Percentiles rank a stretch among this genome's conserved stretches.
Evolutionary conservation across 2,888 invertebrate genomes (phyloP).

Genomic region (Nomada hirtipes): DNA sequence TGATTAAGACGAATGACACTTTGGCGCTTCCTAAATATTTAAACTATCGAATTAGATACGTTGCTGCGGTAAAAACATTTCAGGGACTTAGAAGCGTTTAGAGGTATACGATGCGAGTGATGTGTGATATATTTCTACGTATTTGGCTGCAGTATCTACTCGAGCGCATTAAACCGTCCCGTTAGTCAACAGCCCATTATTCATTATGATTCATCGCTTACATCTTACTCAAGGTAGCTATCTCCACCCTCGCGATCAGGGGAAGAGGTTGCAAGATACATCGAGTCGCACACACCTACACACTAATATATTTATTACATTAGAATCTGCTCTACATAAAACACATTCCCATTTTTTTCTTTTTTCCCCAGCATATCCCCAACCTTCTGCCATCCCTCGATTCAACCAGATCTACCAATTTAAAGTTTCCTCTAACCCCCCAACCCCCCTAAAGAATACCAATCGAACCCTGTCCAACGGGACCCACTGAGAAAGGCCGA

Average conservation of each 20-base stretch:
- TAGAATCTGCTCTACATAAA: background rate
- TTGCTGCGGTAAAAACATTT: no score
- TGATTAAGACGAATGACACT: background rate
- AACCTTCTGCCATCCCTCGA: background rate
- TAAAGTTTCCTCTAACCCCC: conserved; percentile 9
- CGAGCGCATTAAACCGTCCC: background rate
- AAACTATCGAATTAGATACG: no score
- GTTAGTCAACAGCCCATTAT: background rate
- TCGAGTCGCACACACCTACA: background rate
- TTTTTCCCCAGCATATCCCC: background rate
- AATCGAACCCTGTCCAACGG: conserved; percentile 35
- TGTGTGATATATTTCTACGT: no score
- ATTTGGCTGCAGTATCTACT: no score
- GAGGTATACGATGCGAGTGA: no score
- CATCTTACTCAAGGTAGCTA: background rate
- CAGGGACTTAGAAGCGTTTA: no score
- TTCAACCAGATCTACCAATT: background rate
- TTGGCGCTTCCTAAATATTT: background rate
- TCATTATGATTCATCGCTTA: conserved; percentile 6
- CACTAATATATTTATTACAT: background rate
- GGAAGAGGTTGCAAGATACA: conserved; percentile 10
- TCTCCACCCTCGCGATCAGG: background rate
- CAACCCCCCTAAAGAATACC: background rate
- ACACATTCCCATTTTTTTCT: no score
- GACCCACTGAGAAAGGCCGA: conserved; percentile 5